Conservation (phyloP, 2,888 invertebrate genomes). For the Ectemnius lituratus region DNA sequence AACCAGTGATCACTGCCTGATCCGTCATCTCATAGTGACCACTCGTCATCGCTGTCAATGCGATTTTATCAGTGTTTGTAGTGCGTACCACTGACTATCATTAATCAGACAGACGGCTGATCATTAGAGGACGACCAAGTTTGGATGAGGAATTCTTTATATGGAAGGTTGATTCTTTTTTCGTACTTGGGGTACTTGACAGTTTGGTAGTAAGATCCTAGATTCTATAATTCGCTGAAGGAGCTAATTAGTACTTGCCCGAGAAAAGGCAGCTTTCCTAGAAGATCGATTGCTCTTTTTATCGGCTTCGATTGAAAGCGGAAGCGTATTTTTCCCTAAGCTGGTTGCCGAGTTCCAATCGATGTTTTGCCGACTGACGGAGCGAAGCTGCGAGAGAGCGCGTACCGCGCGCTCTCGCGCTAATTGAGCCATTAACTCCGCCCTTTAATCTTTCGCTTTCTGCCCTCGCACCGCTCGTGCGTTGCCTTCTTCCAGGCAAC, state of each 20-base stretch:
- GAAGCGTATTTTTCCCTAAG: slow-evolving; percentile 45
- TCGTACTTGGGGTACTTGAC: too few relatives aligned
- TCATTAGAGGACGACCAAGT: too few relatives aligned
- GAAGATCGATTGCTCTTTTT: slow-evolving; percentile 9
- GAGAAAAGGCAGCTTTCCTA: slow-evolving; percentile 5
- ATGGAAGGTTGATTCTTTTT: too few relatives aligned
- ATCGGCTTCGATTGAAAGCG: slow-evolving; percentile 39
- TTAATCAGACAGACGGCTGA: too few relatives aligned
- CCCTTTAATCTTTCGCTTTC: slow-evolving; percentile 59
- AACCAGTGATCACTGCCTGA: background rate
- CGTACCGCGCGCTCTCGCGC: slow-evolving; percentile 22
- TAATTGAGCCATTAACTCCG: slow-evolving; percentile 64
- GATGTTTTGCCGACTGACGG: slow-evolving; percentile 41
- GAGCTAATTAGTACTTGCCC: slow-evolving; percentile 10
- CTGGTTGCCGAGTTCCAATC: slow-evolving; percentile 21
- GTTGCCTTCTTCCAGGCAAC: too few relatives aligned
- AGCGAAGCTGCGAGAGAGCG: too few relatives aligned
- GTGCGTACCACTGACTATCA: too few relatives aligned
- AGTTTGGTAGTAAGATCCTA: too few relatives aligned
- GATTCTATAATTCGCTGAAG: background rate
- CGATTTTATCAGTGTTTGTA: slow-evolving; percentile 1
- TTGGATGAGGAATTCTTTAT: too few relatives aligned
- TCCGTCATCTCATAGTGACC: background rate
- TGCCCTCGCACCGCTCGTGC: slow-evolving; percentile 20
- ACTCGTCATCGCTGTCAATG: slow-evolving; percentile 2